Evolutionary conservation across 2,888 invertebrate species (phyloP).

Genomic region (Eupithecia insigniata): DNA sequence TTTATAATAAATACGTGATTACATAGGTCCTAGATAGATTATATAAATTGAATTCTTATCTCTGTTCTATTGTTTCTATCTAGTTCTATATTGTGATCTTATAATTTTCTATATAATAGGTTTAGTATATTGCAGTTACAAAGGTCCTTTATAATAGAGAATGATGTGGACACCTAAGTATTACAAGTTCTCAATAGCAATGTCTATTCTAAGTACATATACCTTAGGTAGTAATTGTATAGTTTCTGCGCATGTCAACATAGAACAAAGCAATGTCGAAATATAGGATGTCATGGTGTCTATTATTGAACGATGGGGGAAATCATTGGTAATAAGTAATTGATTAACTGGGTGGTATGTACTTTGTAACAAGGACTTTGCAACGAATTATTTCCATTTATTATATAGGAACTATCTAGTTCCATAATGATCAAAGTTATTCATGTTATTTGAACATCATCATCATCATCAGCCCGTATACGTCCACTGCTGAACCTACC

Average conservation of each 20-base stretch:
- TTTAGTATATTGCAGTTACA: not conserved
- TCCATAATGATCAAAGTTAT: not conserved
- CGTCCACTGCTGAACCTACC: too few relatives aligned
- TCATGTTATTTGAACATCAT: too few relatives aligned
- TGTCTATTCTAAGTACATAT: conserved; percentile 19
- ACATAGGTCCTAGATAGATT: not conserved
- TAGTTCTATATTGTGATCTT: not conserved
- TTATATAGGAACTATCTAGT: not conserved
- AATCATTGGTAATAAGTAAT: conserved; percentile 13
- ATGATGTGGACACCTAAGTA: not conserved
- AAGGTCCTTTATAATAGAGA: not conserved
- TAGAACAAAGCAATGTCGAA: conserved; percentile 31
- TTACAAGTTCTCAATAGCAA: conserved; percentile 27
- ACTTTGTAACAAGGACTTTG: not conserved
- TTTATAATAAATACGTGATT: too few relatives aligned
- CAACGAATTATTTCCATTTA: not conserved
- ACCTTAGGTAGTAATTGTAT: conserved; percentile 4
- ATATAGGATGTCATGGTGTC: conserved; percentile 22
- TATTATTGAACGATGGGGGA: conserved; percentile 14
- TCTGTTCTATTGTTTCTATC: not conserved
- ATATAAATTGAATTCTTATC: not conserved
- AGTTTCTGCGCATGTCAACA: conserved; percentile 25
- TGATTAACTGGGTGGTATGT: conserved; percentile 1
- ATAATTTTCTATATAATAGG: not conserved
- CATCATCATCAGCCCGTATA: too few relatives aligned